phyloP scores from a whole-genome alignment of 2,888 invertebrate species.

The Salpingus planirostris region DNA sequence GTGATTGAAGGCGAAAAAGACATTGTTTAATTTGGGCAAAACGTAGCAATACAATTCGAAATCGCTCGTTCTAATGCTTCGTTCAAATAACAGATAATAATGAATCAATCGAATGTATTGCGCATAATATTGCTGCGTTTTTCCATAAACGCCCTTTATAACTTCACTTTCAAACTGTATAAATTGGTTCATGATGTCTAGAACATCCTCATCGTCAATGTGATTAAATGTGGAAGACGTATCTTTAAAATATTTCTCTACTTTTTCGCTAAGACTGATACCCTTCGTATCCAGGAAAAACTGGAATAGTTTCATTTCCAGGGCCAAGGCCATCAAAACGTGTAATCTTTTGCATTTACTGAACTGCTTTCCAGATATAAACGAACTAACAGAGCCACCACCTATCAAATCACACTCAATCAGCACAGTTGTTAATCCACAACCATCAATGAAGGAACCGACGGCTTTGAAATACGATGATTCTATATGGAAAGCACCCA shows the following conservation, averaged over 20 bases:
- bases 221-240: neutral
- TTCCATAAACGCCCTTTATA: neutral
- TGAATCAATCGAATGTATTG: neutral
- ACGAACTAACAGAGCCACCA: neutral
- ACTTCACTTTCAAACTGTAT: neutral
- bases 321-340: neutral
- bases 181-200: neutral
- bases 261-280: too few species aligned
- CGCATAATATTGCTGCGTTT: neutral
- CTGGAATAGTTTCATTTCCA: too few species aligned
- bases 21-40: neutral
- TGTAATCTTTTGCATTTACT: conserved; percentile 1
- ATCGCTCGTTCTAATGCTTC: neutral
- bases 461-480: conserved; percentile 3
- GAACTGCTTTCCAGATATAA: neutral
- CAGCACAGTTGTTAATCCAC: neutral
- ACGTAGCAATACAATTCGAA: neutral
- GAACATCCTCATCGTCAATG: too few species aligned
- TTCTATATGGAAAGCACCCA: conserved; percentile 2
- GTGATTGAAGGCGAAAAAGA: neutral
- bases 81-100: neutral
- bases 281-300: neutral
- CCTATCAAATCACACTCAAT: neutral
- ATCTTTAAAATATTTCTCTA: neutral
- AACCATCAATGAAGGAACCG: conserved; percentile 1